Conservation (phyloP, 2,797 vertebrate species). For the Chaetodon trifasciatus region DNA sequence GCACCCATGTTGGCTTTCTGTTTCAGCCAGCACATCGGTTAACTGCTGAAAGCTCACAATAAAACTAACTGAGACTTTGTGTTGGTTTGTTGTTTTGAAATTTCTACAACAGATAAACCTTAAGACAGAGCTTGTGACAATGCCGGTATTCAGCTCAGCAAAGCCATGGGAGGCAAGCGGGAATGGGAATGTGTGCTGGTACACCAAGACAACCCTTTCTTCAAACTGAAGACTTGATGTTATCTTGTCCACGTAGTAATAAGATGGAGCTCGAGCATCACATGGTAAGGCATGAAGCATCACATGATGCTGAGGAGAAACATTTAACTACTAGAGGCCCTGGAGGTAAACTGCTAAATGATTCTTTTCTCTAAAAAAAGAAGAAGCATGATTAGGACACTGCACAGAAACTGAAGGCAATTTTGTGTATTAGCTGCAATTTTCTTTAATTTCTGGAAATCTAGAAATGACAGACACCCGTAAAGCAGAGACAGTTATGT, state of each 20-base stretch:
- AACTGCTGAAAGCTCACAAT: conserved; percentile 50
- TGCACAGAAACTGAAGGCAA: neutral
- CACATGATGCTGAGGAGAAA: conserved; percentile 65
- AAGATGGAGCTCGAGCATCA: conserved; percentile 47
- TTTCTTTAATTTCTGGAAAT: conserved; percentile 9
- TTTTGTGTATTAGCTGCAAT: neutral
- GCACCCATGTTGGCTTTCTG: conserved; percentile 36
- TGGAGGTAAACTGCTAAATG: conserved; percentile 27
- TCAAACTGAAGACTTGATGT: conserved; percentile 41
- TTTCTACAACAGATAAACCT: neutral
- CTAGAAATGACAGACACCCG: neutral
- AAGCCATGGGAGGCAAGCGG: conserved; percentile 26
- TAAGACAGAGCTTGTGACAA: conserved; percentile 42
- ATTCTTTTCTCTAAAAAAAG: conserved; percentile 21
- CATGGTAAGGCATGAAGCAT: conserved; percentile 65
- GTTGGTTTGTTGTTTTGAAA: neutral
- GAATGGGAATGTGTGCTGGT: conserved; percentile 38
- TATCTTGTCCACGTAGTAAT: conserved; percentile 50
- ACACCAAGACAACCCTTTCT: conserved; percentile 37
- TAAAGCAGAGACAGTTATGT: neutral
- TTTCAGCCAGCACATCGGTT: conserved; percentile 36
- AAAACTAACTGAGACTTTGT: neutral
- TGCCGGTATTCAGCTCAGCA: conserved; percentile 47
- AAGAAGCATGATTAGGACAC: neutral
- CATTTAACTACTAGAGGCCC: conserved; percentile 42